Conservation (phyloP, 1,140 invertebrate species). For the Diachasma alloeum region DNA sequence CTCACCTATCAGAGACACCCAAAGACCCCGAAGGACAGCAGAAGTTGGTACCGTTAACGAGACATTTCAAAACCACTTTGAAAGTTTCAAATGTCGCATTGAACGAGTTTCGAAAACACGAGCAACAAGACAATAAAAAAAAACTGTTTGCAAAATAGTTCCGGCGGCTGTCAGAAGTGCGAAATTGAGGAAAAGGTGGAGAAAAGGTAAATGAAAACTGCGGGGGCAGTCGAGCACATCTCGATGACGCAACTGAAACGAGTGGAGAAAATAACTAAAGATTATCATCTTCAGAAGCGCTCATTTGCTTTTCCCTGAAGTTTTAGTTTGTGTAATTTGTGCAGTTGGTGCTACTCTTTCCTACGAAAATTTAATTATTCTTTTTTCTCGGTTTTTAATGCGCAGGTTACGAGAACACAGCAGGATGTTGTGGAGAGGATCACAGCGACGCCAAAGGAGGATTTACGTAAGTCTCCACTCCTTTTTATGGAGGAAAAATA, state of each 20-base stretch:
- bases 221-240: not conserved
- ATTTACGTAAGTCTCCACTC: slow-evolving; percentile 58
- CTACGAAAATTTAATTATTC: slow-evolving; percentile 19
- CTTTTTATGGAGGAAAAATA: not conserved
- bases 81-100: not conserved
- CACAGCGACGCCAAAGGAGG: slow-evolving; percentile 50
- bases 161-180: not conserved
- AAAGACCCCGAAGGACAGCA: not conserved
- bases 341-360: not conserved
- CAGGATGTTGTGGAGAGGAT: slow-evolving; percentile 46
- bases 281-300: slow-evolving; percentile 30
- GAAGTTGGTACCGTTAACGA: not conserved
- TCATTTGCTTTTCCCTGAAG: not conserved
- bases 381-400: slow-evolving; percentile 22
- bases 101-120: not conserved
- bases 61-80: not conserved
- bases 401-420: slow-evolving; percentile 50
- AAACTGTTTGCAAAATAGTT: not conserved
- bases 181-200: slow-evolving; percentile 10
- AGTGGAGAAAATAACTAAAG: slow-evolving; percentile 34
- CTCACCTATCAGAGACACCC: not conserved
- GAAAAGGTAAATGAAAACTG: slow-evolving; percentile 20
- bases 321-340: not conserved
- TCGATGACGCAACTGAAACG: slow-evolving; percentile 28
- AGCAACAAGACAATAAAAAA: not conserved